Evolutionary conservation across 2,888 invertebrate species (phyloP).

Genomic region (Eudemis profundana): DNA sequence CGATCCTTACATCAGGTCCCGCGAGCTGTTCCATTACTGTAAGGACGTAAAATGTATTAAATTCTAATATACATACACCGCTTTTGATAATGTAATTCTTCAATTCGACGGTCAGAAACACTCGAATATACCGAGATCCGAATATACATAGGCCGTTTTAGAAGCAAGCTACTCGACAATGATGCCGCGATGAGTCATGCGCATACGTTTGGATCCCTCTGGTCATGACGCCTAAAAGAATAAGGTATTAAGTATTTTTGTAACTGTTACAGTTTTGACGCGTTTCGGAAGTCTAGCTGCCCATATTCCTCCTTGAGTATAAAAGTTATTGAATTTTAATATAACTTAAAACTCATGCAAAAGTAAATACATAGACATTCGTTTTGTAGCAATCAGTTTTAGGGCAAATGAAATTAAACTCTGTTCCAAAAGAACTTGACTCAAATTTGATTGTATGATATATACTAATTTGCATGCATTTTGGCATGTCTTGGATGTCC

Average conservation of each 20-base stretch:
- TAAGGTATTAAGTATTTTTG: conserved; percentile 1
- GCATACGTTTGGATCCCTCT: conserved; percentile 1
- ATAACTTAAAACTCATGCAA: not conserved
- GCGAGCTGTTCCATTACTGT: not conserved
- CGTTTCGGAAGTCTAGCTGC: not conserved
- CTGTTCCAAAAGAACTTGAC: not conserved
- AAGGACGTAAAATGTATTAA: not conserved
- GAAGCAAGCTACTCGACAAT: conserved; percentile 1
- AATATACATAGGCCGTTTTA: conserved; percentile 1
- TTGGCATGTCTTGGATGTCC: conserved; percentile 10
- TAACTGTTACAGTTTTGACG: not conserved
- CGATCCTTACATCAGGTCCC: conserved; percentile 6
- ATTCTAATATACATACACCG: not conserved
- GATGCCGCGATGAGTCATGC: conserved; percentile 26
- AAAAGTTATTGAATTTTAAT: not conserved
- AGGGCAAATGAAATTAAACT: not conserved
- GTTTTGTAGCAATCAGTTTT: not conserved
- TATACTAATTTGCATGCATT: conserved; percentile 14
- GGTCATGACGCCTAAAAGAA: not conserved
- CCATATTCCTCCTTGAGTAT: not conserved
- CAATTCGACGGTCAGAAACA: not conserved
- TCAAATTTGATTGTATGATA: not conserved
- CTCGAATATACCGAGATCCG: not conserved
- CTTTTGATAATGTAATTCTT: not conserved
- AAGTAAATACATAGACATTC: not conserved